Conservation (phyloP, 2,797 vertebrate species). For the Lophius americanus region DNA sequence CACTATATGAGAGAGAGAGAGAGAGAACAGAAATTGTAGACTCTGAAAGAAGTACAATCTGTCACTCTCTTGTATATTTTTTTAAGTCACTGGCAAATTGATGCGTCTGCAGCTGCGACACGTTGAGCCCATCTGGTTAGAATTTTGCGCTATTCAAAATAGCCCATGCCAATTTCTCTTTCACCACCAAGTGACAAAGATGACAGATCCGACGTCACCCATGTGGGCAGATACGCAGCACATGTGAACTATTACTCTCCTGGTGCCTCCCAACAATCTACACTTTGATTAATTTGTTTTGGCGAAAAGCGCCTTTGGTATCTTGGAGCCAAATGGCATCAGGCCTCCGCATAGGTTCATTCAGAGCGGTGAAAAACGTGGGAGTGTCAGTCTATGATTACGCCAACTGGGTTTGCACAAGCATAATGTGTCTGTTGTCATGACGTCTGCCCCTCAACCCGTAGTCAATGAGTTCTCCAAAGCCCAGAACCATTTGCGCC, state of each 20-base stretch:
- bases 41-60: conserved; percentile 68
- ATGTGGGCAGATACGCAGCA: conserved; percentile 69
- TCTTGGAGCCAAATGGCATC: conserved; percentile 64
- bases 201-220: conserved; percentile 74
- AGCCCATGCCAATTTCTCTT: conserved; percentile 75
- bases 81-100: conserved; percentile 66
- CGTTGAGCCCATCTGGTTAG: conserved; percentile 79
- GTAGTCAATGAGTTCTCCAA: conserved; percentile 34
- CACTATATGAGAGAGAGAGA: conserved; percentile 29
- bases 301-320: conserved; percentile 60
- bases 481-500: conserved; percentile 46
- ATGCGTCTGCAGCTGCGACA: conserved; percentile 73
- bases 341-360: conserved; percentile 36
- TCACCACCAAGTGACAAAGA: conserved; percentile 69
- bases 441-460: conserved; percentile 38
- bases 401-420: conserved; percentile 49
- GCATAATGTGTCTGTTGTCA: conserved; percentile 61
- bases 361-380: conserved; percentile 52
- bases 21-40: conserved; percentile 51
- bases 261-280: conserved; percentile 69
- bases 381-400: conserved; percentile 44
- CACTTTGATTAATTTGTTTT: conserved; percentile 76
- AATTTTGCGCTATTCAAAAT: conserved; percentile 78
- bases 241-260: conserved; percentile 78
- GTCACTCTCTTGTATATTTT: conserved; percentile 74